These are phyloP conservation scores for Caerostris darwini DNA, from an alignment of 1,140 invertebrate genomes.

Conservation along the genomic window DNA sequence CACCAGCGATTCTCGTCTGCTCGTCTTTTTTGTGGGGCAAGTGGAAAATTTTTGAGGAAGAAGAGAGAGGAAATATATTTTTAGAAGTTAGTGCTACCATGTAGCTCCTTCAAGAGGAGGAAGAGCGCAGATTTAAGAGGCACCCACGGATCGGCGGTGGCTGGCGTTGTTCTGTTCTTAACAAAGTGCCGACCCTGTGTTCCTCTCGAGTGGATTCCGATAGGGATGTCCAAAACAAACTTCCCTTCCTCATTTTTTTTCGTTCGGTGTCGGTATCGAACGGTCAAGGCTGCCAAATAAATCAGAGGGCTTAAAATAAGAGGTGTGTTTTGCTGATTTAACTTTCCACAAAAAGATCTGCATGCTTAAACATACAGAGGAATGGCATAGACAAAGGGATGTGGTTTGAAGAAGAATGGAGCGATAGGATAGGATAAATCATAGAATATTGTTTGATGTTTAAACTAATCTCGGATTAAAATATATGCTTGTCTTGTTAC, in stretches of 20 bases:
- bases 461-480: too few species aligned
- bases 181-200: conserved; percentile 56
- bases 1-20: not conserved
- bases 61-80: conserved; percentile 48
- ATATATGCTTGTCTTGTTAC: too few species aligned
- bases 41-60: not conserved
- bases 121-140: conserved; percentile 30
- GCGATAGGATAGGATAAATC: too few species aligned
- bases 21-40: conserved; percentile 33
- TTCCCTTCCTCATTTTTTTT: not conserved
- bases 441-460: too few species aligned
- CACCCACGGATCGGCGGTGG: conserved; percentile 18
- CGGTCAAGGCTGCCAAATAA: conserved; percentile 2
- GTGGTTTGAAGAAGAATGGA: too few species aligned
- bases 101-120: conserved; percentile 49
- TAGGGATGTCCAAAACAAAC: conserved; percentile 48
- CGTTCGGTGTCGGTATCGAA: not conserved
- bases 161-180: conserved; percentile 5
- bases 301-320: not conserved
- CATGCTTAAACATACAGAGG: not conserved
- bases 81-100: conserved; percentile 46
- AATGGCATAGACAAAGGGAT: too few species aligned
- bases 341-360: not conserved
- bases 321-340: not conserved
- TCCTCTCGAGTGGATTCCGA: conserved; percentile 1